These are phyloP conservation scores for Anagrus nilaparvatae DNA, from an alignment of 1,140 invertebrate species.

Conservation along the genomic window DNA sequence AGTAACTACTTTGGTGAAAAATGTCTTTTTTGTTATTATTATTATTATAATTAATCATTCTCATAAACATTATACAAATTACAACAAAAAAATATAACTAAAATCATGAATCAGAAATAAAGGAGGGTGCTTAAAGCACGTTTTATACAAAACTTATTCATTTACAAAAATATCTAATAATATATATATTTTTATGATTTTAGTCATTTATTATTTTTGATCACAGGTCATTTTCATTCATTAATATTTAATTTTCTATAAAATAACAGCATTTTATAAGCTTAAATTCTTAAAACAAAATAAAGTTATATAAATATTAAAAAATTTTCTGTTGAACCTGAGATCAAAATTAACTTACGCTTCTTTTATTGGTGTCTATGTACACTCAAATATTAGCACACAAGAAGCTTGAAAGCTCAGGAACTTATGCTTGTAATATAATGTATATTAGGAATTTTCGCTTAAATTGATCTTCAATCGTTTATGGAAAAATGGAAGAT, in stretches of 20 bases:
- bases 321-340: slow-evolving; percentile 18
- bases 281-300: not conserved
- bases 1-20: too few species aligned
- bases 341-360: slow-evolving; percentile 34
- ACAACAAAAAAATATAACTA: slow-evolving; percentile 4
- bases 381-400: not conserved
- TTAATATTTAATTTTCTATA: too few species aligned
- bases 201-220: slow-evolving; percentile 27
- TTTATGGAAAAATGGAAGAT: too few species aligned
- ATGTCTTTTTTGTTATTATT: too few species aligned
- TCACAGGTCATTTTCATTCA: slow-evolving; percentile 24
- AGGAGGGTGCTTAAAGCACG: not conserved
- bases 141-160: slow-evolving; percentile 7
- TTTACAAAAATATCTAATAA: slow-evolving; percentile 14
- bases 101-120: not conserved
- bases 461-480: too few species aligned
- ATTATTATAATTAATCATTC: too few species aligned
- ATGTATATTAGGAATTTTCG: too few species aligned
- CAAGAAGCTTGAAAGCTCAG: not conserved
- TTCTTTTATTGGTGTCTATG: slow-evolving; percentile 38
- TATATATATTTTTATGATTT: slow-evolving; percentile 19
- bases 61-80: too few species aligned
- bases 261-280: too few species aligned
- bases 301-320: not conserved
- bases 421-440: not conserved